These are phyloP conservation scores for Hofmannophila pseudospretella DNA, from an alignment of 2,888 invertebrate species.

Conservation along the genomic window DNA sequence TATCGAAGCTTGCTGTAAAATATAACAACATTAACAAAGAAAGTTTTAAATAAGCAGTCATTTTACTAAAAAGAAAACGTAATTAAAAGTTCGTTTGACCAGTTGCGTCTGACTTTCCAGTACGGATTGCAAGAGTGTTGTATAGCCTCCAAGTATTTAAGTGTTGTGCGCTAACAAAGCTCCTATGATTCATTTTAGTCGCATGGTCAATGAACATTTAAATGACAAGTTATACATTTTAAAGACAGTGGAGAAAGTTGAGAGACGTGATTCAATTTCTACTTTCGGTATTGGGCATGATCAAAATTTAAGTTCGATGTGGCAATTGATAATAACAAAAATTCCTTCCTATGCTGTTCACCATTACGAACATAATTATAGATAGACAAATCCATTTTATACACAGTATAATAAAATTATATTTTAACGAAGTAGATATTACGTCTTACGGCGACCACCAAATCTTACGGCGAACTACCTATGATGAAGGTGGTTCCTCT, in stretches of 20 bases:
- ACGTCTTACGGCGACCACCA: no score
- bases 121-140: conserved; percentile 51
- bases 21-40: conserved; percentile 25
- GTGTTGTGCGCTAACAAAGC: conserved; percentile 44
- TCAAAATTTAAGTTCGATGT: conserved; percentile 15
- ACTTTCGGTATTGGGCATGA: conserved; percentile 51
- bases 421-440: no score
- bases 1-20: conserved; percentile 16
- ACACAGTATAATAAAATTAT: no score
- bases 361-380: no score
- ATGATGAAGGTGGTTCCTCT: no score
- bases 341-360: no score
- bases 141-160: conserved; percentile 63
- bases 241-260: conserved; percentile 66
- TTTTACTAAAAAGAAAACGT: conserved; percentile 21
- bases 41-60: conserved; percentile 23
- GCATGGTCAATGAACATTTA: conserved; percentile 42
- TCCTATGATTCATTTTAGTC: conserved; percentile 53
- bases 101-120: conserved; percentile 42
- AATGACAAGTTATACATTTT: conserved; percentile 74
- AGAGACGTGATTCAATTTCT: conserved; percentile 39
- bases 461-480: no score
- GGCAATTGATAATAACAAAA: conserved; percentile 1
- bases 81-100: conserved; percentile 21
- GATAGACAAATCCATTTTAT: no score